Evolutionary conservation across 2,113 vertebrate genomes (phyloP).

Genomic region (Psammodynastes pulverulentus): DNA sequence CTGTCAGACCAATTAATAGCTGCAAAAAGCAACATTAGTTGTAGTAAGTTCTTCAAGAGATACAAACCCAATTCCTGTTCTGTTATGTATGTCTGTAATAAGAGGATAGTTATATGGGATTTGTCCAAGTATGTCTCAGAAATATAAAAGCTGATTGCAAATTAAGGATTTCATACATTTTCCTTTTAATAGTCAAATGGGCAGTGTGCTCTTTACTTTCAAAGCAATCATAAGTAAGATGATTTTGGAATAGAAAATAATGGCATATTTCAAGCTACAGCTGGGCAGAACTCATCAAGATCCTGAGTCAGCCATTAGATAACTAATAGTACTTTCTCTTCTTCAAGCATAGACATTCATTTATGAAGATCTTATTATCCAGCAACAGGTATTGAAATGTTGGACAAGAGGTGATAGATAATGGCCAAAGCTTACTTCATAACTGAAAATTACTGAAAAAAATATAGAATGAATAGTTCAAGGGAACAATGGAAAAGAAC

Average conservation of each 20-base stretch:
- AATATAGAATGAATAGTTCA: not conserved
- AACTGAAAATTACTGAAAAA: not conserved
- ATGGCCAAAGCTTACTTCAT: not conserved
- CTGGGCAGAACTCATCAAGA: not conserved
- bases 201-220: not conserved
- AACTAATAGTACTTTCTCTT: not conserved
- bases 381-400: not conserved
- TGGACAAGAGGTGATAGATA: not conserved
- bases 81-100: not conserved
- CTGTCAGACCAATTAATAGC: not conserved
- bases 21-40: not conserved
- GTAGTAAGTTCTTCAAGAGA: not conserved
- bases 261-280: not conserved
- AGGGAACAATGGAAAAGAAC: not conserved
- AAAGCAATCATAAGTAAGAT: not conserved
- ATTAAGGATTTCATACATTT: not conserved
- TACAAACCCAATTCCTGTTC: not conserved
- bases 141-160: not conserved
- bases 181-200: not conserved
- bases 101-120: not conserved
- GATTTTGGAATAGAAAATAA: not conserved
- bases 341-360: not conserved
- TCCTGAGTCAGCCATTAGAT: not conserved
- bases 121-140: not conserved
- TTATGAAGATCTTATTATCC: not conserved